phyloP scores from a whole-genome alignment of 2,797 vertebrate genomes.

The Clarias fuscus region DNA sequence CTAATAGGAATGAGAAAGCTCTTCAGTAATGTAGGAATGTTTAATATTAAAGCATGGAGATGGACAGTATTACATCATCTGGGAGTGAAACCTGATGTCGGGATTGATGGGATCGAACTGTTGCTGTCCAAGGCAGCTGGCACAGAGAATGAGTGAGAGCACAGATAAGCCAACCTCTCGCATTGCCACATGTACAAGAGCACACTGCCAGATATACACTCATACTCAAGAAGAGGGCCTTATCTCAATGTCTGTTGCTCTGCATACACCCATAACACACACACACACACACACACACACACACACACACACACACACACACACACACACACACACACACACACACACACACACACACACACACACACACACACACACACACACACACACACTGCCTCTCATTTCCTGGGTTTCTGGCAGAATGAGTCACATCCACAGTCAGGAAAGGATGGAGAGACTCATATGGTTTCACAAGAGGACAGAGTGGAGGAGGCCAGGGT shows the following conservation, averaged over 20 bases:
- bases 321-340: neutral
- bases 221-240: constrained; percentile 33
- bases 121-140: constrained; percentile 54
- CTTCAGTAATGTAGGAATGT: constrained; percentile 44
- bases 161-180: constrained; percentile 52
- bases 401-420: constrained; percentile 57
- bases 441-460: constrained; percentile 51
- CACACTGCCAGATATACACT: constrained; percentile 43
- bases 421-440: constrained; percentile 48
- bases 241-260: constrained; percentile 41
- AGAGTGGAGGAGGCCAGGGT: constrained; percentile 53
- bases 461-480: constrained; percentile 58
- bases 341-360: constrained; percentile 34
- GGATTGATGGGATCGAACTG: constrained; percentile 47
- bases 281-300: neutral
- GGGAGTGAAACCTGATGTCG: constrained; percentile 26
- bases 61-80: constrained; percentile 47
- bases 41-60: constrained; percentile 48
- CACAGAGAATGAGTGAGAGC: constrained; percentile 45
- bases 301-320: constrained; percentile 6
- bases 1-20: constrained; percentile 1
- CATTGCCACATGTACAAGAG: constrained; percentile 57
- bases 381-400: constrained; percentile 44
- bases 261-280: constrained; percentile 30
- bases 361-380: constrained; percentile 39